Base-by-base conservation (phyloP, 2,888 invertebrate genomes). In the Synanthedon andrenaeformis region DNA sequence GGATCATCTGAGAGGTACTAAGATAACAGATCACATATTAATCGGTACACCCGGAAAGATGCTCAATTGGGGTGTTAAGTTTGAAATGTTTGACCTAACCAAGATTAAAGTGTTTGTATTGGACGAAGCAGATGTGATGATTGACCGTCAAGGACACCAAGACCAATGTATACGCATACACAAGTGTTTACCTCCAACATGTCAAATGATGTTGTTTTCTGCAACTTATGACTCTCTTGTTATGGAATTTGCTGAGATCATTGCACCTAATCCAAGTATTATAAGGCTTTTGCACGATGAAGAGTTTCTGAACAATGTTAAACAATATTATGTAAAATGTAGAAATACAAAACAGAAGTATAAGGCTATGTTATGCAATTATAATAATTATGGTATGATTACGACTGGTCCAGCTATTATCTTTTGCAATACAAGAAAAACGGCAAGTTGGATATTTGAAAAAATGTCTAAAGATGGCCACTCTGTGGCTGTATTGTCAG, bases 101-200 rank as follows among this genome's bases (percentile, higher is more conserved):
- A 94, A 96, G 81, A 93, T 99, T 53, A 89, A 88, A 53, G 98
- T 97, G n/a, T 98, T 99, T 87, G 98, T 99, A 11, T 84, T 99
- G 62, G 99, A 99, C 79, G 99, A 99, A 85, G 99, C 99, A 4
- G 99, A 99, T 89, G 97, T 99, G 1, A 99, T 99, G 99, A 99
- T 99, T 66, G 96, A 96, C 14, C 94, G 96, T 19, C 98, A 99
- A 83, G 99, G 99, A 1, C 98, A 99, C 82, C 96, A 97, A 75
- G 98, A 99, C 78, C 97, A 97, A 72, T 97, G 97, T 65, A 95
- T 98, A 63, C 91, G 96, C 55, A 97, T 99, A 67, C 97, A 98
- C 76, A 97, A 96, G 76, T 87, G 89, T 61, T 82, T 96, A 57
- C 90, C 92, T 12, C 74, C 87, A 53, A 89, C 91, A 53, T 98